phyloP scores from a whole-genome alignment of 2,797 vertebrate genomes.

The Remorina albescens region DNA sequence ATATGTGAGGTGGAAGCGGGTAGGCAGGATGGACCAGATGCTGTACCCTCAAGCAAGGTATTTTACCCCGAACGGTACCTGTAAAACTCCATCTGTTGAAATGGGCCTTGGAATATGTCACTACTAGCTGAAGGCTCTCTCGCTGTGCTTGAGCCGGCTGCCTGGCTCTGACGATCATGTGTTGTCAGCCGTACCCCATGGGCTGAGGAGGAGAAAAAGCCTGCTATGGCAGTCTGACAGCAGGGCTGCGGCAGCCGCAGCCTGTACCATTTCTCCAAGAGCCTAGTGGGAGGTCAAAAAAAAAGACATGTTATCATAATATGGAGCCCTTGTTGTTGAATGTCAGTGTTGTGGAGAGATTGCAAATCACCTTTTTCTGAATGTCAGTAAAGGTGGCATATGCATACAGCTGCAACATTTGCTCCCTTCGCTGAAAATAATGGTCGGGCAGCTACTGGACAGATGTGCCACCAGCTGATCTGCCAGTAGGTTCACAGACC shows the following conservation, averaged over 20 bases:
- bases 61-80: constrained; percentile 83
- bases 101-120: constrained; percentile 78
- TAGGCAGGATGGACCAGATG: constrained; percentile 79
- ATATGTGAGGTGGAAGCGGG: constrained; percentile 34
- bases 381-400: constrained; percentile 67
- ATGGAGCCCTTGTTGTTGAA: constrained; percentile 60
- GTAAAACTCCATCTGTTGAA: constrained; percentile 86
- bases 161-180: constrained; percentile 73
- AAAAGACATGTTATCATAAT: constrained; percentile 44
- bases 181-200: constrained; percentile 77
- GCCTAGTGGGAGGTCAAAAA: constrained; percentile 26
- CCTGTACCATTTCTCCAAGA: constrained; percentile 53
- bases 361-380: constrained; percentile 57
- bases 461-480: constrained; percentile 54
- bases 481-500: constrained; percentile 6
- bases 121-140: constrained; percentile 81
- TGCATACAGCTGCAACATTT: constrained; percentile 61
- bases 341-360: constrained; percentile 60
- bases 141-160: constrained; percentile 70
- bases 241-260: constrained; percentile 68
- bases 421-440: constrained; percentile 48
- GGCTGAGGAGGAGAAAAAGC: constrained; percentile 66
- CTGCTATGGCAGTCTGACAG: constrained; percentile 75
- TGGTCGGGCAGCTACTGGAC: constrained; percentile 53
- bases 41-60: constrained; percentile 82